Base-by-base conservation (phyloP, 2,113 vertebrate species). In the Potamarius usumacintae region DNA sequence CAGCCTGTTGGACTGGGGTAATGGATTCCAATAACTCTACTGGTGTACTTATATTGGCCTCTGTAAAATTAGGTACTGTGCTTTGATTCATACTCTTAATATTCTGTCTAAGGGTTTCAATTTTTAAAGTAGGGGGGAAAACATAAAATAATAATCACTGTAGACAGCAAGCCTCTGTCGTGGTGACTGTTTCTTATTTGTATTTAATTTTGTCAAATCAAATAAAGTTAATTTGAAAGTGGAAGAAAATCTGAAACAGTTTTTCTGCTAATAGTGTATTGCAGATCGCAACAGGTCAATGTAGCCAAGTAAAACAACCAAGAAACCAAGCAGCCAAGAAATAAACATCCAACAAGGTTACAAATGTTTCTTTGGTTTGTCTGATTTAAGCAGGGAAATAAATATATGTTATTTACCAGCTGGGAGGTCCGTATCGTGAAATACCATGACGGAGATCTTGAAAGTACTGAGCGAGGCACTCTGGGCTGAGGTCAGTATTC, bases 361-460 rank as follows among this genome's bases (percentile, higher is more conserved):
- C 80, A 22, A 25, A 22, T 58, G 80, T 65, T 57, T 71, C 14
- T 34, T 57, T 71, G 20, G 67, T 63, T 87, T 79, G 60, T 81
- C 78, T 82, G 55, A 71, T 72, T 82, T 72, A 62, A 15, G 11
- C 10, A 9, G 34, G 34, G 34, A 42, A 42, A 42, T 42, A 3
- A 42, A 34, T 34, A 30, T 30, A 42, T 42, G 34, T 42, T 42
- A 42, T 42, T 42, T 42, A 42, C 34, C 34, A 42, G 34, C 34
- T 42, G 34, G 34, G 34, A 42, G 34, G 34, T 2, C 34, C 34
- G 34, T 42, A 42, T 42, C 2, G 34, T 42, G 34, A 42, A 42
- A 42, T 42, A 42, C 34, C 2, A 2, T 42, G 34, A 42, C 34
- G 2, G 34, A 42, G 34, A 2, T 42, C 34, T 42, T 42, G 34